These are phyloP conservation scores for Chloropsis cyanopogon DNA, from an alignment of 2,113 vertebrate species.

Conservation along the genomic window DNA sequence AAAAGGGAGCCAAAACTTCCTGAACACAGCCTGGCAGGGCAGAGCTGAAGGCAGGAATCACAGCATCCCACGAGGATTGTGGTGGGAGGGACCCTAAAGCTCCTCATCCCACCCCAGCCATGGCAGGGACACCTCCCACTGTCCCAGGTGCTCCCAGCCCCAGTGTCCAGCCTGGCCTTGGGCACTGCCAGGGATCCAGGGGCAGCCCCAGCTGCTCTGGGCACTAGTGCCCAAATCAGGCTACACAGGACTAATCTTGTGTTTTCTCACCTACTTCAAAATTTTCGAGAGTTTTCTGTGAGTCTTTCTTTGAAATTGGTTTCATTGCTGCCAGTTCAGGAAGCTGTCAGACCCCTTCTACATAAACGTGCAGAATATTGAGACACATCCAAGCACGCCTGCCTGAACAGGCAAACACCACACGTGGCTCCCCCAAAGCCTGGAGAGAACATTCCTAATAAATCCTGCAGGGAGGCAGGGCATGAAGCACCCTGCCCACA, in stretches of 20 bases:
- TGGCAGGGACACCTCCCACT: background rate
- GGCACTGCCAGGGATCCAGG: background rate
- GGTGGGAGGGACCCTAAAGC: background rate
- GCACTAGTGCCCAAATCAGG: background rate
- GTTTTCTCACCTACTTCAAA: background rate
- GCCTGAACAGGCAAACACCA: background rate
- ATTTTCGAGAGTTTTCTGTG: background rate
- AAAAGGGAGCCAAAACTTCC: background rate
- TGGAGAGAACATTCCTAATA: background rate
- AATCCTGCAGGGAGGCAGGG: background rate
- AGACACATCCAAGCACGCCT: background rate
- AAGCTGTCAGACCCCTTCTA: background rate
- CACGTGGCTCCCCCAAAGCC: background rate
- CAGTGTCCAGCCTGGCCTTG: background rate
- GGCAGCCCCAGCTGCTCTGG: background rate
- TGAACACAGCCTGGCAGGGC: background rate
- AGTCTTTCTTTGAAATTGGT: background rate
- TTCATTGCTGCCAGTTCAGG: background rate
- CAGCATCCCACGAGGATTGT: background rate
- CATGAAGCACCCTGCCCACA: background rate
- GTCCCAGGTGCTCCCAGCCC: background rate
- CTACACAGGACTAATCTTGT: background rate
- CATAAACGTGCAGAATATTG: background rate
- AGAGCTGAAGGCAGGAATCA: background rate
- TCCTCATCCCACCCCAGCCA: accelerated